Base-by-base conservation (phyloP, 2,888 invertebrate genomes). In the Merodon equestris region DNA sequence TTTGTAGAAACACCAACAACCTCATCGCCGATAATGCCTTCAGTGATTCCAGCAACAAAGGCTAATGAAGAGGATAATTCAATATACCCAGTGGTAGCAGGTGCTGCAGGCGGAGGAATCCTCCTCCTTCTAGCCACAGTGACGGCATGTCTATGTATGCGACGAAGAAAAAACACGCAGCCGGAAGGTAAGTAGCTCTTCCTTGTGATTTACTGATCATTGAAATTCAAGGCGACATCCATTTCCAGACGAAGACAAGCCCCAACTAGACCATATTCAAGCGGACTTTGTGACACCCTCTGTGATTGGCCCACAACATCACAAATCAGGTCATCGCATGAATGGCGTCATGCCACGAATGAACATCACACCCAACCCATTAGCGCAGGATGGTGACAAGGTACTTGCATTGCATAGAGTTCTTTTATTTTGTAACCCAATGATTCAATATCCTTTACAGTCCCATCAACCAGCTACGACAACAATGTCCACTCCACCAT, bases 361-460 rank as follows among this genome's bases (percentile, higher is more conserved):
- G 87, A 89, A 89, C 68, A 89, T 89, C 18, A 89, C 89, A 1
- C 85, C 89, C 2, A 89, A 89, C 84, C 89, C 89, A 0, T 82
- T 89, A 67, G 88, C 89, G 0, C 87, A 88, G 74, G 89, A 89
- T 51, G 86, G 86, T 18, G 88, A 88, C 60, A 88, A 89, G 88
- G 86, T 86, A 82, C 71, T 7, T 34, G 9, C 1, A 9, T 13
- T 36, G 3, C 36, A 9, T 36, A 36, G 36, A 36, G 10, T n/a
- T 47, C 60, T 61, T 45, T 38, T 10, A 40, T 17, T 34, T 27
- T 27, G 2, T 27, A 4, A 4, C 27, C 7, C 27, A 54, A 60
- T 1, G 13, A 13, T 40, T 15, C 36, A 36, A 50, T 56, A 51
- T 42, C 42, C 14, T 48, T 64, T 58, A 17, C 50, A 68, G 72